Base-by-base conservation (phyloP, 2,113 vertebrate genomes). In the Callospermophilus lateralis region DNA sequence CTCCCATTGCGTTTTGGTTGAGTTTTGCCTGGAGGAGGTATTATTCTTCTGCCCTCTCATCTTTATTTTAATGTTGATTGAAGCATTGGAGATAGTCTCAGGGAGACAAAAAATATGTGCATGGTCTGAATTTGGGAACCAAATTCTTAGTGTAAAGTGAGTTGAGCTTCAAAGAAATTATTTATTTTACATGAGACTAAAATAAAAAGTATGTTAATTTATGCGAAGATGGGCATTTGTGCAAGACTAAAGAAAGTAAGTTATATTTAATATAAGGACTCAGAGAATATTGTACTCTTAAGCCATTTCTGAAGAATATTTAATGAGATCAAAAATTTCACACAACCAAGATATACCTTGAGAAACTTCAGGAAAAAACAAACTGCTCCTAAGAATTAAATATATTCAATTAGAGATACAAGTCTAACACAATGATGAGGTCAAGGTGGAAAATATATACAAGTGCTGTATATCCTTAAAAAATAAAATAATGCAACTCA, bases 51-150 rank as follows among this genome's bases (percentile, higher is more conserved):
- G 42, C 28, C 48, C 84, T 95, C 28, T 81, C 13, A 10, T 67
- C 61, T 93, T 24, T 24, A 15, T 51, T 96, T 93, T 39, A 48
- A 63, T 91, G 45, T 94, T 65, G 39, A 80, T 65, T 89, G 42
- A 53, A 81, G 53, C 3, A 85, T 81, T 48, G 58, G 74, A 61
- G 28, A 77, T 80, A 67, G 8, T 78, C 37, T 91, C 6, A 8
- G 19, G 17, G 6, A 91, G 20, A 91, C 67, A 84, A 89, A 84
- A 93, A 79, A 90, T 63, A 32, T 12, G 28, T 37, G 12, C 6
- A 20, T 11, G 16, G 9, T 70, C 6, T 91, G 37, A 7, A 84
- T 22, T 70, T 72, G 42, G n/a, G 6, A 16, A 77, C 3, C 17
- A 77, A 51, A 70, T 94, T 55, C 42, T 84, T 37, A 63, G 22